These are phyloP conservation scores for Bettongia penicillata DNA, from an alignment of 2,113 vertebrate species.

Conservation along the genomic window DNA sequence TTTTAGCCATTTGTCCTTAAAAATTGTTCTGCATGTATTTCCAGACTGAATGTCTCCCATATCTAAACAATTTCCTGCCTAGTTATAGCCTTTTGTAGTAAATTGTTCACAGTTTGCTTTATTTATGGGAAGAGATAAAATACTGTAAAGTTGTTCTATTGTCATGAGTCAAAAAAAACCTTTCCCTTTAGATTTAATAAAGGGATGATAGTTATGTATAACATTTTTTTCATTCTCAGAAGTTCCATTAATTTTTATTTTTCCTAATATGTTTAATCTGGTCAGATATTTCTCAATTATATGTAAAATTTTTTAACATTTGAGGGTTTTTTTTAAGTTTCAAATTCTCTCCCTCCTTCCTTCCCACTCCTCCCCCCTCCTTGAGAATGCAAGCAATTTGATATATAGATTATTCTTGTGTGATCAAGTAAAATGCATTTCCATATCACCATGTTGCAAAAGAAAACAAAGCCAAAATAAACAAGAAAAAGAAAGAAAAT, in stretches of 20 bases:
- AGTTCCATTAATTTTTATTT: not conserved
- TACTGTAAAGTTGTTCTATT: not conserved
- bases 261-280: not conserved
- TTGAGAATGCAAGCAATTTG: not conserved
- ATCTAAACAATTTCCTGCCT: not conserved
- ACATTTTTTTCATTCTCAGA: not conserved
- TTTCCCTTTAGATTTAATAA: not conserved
- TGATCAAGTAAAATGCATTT: not conserved
- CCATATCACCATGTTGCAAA: accelerated
- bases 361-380: not conserved
- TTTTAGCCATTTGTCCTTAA: not conserved
- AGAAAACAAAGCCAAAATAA: not conserved
- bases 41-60: not conserved
- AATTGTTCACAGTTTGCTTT: not conserved
- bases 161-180: not conserved
- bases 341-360: not conserved
- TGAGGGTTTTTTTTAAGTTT: not conserved
- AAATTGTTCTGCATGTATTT: not conserved
- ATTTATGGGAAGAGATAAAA: not conserved
- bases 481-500: not conserved
- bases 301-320: not conserved
- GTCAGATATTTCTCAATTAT: not conserved
- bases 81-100: not conserved
- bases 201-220: not conserved
- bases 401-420: not conserved